Evolutionary conservation across 2,888 invertebrate genomes (phyloP).

Genomic region (Argynnis bischoffii): DNA sequence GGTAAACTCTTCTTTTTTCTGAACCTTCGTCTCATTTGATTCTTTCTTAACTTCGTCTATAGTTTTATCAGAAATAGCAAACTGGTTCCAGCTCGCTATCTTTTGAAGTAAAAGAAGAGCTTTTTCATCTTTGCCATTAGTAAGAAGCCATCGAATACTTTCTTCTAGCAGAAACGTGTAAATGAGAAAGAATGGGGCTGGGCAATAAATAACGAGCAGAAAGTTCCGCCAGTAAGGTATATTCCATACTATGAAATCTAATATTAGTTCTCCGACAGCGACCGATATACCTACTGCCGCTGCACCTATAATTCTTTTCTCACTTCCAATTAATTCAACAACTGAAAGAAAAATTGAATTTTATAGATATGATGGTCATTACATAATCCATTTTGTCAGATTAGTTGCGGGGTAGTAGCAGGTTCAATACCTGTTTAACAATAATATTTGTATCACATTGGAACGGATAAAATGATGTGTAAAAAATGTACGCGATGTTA

Average conservation of each 20-base stretch:
- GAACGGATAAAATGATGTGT: no score
- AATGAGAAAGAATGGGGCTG: conserved; percentile 82
- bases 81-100: conserved; percentile 86
- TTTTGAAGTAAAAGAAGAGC: conserved; percentile 54
- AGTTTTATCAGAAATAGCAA: conserved; percentile 53
- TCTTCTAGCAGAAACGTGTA: conserved; percentile 84
- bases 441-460: no score
- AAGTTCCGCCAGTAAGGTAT: conserved; percentile 85
- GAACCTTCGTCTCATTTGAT: conserved; percentile 14
- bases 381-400: no score
- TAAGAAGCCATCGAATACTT: conserved; percentile 87
- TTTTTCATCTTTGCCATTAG: conserved; percentile 77
- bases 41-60: conserved; percentile 33
- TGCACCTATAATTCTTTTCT: conserved; percentile 84
- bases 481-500: no score
- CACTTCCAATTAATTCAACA: conserved; percentile 58
- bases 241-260: conserved; percentile 84
- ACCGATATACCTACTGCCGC: conserved; percentile 85
- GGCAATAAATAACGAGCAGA: conserved; percentile 83
- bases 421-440: no score
- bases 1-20: conserved; percentile 32
- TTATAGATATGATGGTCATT: neutral
- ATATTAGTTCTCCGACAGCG: conserved; percentile 84
- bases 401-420: no score
- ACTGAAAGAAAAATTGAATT: conserved; percentile 38